Conservation (phyloP, 2,888 invertebrate genomes). For the Ophion obscuratus region DNA sequence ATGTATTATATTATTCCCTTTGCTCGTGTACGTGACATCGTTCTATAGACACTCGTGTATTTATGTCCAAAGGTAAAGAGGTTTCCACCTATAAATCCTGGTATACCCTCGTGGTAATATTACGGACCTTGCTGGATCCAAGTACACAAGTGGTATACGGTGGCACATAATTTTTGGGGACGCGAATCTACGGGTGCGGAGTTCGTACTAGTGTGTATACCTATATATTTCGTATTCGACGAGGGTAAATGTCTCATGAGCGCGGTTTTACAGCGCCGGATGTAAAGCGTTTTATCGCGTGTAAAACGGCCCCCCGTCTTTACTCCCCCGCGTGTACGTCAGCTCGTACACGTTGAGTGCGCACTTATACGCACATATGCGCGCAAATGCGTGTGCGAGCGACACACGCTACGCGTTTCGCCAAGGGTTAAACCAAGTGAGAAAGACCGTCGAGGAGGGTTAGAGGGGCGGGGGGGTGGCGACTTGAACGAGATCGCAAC, state of each 20-base stretch:
- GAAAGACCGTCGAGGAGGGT: slow-evolving; percentile 32
- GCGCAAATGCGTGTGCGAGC: slow-evolving; percentile 18
- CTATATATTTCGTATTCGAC: slow-evolving; percentile 14
- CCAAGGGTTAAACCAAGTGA: slow-evolving; percentile 55
- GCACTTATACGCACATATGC: slow-evolving; percentile 10
- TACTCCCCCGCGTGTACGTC: not conserved
- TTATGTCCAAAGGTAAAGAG: slow-evolving; percentile 24
- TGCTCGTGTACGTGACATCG: not conserved
- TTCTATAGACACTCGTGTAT: slow-evolving; percentile 1
- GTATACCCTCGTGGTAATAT: slow-evolving; percentile 1
- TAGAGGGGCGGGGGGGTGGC: slow-evolving; percentile 13
- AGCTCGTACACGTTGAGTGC: slow-evolving; percentile 34
- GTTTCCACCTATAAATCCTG: slow-evolving; percentile 6
- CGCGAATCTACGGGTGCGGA: slow-evolving; percentile 25
- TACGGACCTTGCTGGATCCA: not conserved
- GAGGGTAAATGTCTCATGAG: slow-evolving; percentile 48
- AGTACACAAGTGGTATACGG: not conserved
- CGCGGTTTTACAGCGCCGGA: slow-evolving; percentile 58
- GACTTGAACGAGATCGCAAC: slow-evolving; percentile 53
- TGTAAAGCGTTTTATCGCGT: slow-evolving; percentile 65
- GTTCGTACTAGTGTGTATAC: not conserved
- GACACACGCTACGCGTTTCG: slow-evolving; percentile 50
- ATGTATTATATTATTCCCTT: not conserved
- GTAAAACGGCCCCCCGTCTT: slow-evolving; percentile 51
- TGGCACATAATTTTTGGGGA: slow-evolving; percentile 37